Evolutionary conservation across 2,888 invertebrate species (phyloP).

Genomic region (Hirtodrosophila trivittata): DNA sequence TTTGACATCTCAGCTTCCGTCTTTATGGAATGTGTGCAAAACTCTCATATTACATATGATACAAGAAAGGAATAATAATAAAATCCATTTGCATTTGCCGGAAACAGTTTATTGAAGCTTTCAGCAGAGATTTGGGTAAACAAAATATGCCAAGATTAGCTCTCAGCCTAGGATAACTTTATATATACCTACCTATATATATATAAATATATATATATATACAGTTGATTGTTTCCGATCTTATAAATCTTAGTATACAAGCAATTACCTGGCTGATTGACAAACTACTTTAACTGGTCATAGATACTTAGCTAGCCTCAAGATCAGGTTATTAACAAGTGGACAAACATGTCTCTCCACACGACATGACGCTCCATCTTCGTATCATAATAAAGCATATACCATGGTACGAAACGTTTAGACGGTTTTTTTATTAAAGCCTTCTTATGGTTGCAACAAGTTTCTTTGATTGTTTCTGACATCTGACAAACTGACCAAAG

Average conservation of each 20-base stretch:
- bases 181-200: too few species aligned
- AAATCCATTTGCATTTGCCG: constrained; percentile 45
- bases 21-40: constrained; percentile 27
- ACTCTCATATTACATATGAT: constrained; percentile 66
- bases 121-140: constrained; percentile 7
- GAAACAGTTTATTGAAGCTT: constrained; percentile 57
- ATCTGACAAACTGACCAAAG: constrained; percentile 52
- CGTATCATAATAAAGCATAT: constrained; percentile 47
- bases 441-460: constrained; percentile 33
- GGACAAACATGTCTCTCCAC: constrained; percentile 55
- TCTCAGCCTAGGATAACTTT: too few species aligned
- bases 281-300: constrained; percentile 53
- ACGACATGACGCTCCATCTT: constrained; percentile 36
- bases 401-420: too few species aligned
- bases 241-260: not conserved
- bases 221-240: not conserved
- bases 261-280: constrained; percentile 54
- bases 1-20: constrained; percentile 68
- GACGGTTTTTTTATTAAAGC: not conserved
- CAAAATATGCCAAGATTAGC: not conserved
- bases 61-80: constrained; percentile 5
- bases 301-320: constrained; percentile 34
- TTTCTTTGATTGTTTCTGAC: constrained; percentile 57
- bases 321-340: constrained; percentile 57
- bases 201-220: not conserved